Percentiles rank a stretch among this genome's conserved stretches.
Evolutionary conservation across 2,797 vertebrate genomes (phyloP).

Genomic region (Bradypodion ventrale): DNA sequence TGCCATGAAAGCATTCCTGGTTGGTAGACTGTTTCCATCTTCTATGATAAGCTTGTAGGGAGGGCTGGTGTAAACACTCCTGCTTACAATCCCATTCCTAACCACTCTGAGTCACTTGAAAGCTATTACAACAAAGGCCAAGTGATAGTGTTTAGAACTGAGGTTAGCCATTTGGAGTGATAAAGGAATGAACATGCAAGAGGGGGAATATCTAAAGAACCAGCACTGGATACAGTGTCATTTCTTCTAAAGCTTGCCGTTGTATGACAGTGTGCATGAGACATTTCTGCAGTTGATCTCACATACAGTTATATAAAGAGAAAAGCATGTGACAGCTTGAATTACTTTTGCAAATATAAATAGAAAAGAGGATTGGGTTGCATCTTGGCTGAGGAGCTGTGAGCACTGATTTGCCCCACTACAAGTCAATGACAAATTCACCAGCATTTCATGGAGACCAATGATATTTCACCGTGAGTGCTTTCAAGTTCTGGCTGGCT

Average conservation of each 20-base stretch:
- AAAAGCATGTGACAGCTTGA: constrained; percentile 39
- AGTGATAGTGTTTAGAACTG: neutral
- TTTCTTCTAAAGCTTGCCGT: constrained; percentile 2
- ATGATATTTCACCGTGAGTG: constrained; percentile 22
- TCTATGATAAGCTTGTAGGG: too few species aligned
- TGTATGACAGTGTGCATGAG: constrained; percentile 12
- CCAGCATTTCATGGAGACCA: neutral
- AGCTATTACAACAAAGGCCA: neutral
- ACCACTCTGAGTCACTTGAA: neutral
- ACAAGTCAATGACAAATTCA: constrained; percentile 51
- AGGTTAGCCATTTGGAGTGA: neutral
- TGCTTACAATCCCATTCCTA: neutral
- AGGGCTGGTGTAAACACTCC: neutral
- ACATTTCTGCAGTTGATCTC: constrained; percentile 35
- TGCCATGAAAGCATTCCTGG: neutral
- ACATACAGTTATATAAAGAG: constrained; percentile 41
- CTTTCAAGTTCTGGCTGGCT: constrained; percentile 17
- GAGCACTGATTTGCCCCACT: constrained; percentile 58
- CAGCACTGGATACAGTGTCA: neutral
- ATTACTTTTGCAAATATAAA: constrained; percentile 66
- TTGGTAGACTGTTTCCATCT: neutral
- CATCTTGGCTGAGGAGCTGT: constrained; percentile 32
- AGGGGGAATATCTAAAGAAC: neutral
- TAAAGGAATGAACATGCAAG: neutral
- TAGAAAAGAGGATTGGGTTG: constrained; percentile 46